phyloP scores from a whole-genome alignment of 2,113 vertebrate genomes.

The Tychaedon coryphoeus region DNA sequence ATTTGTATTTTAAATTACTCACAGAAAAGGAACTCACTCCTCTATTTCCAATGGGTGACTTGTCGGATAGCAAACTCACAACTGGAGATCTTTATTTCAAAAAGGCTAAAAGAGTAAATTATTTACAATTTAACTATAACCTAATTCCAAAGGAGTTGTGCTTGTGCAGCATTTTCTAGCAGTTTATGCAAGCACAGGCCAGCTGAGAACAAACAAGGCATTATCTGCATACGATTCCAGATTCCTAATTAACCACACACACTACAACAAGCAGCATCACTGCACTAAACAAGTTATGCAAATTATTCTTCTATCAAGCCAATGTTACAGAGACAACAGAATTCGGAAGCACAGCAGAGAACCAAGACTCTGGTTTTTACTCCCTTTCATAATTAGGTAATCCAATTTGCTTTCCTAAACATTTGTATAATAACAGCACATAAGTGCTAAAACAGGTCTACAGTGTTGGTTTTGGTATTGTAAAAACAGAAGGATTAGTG shows the following conservation, averaged over 20 bases:
- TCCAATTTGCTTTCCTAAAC: background rate
- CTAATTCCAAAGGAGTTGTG: background rate
- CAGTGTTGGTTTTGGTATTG: background rate
- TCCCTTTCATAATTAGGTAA: background rate
- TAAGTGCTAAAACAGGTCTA: background rate
- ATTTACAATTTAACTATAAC: conserved; percentile 17
- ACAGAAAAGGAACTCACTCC: background rate
- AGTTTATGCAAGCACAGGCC: background rate
- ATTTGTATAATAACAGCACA: background rate
- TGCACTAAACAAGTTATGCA: background rate
- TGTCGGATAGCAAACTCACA: background rate
- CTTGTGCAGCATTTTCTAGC: background rate
- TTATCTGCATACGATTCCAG: background rate
- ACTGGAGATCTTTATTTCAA: background rate
- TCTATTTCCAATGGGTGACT: background rate
- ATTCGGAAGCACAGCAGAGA: background rate
- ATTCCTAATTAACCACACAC: background rate
- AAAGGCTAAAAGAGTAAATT: background rate
- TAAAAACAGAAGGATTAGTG: background rate
- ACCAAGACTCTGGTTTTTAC: background rate
- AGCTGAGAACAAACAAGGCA: conserved; percentile 34
- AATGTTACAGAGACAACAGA: background rate
- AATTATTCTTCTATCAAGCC: conserved; percentile 1
- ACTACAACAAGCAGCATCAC: background rate
- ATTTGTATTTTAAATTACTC: background rate